Evolutionary conservation across 23 tunicate genomes (phyloP).

Genomic region (Styela plicata): DNA sequence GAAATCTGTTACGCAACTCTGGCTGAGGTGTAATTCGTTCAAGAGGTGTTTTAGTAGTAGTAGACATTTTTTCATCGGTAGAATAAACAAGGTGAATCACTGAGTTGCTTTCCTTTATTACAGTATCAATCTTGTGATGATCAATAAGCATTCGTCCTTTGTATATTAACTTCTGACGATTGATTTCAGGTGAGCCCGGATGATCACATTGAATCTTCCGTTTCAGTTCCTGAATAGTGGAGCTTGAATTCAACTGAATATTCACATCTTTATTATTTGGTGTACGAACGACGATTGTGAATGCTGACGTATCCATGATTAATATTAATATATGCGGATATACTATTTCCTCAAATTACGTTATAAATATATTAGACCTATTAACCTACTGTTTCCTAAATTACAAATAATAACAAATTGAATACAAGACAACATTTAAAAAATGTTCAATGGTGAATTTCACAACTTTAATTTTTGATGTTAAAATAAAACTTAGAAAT

Average conservation of each 20-base stretch:
- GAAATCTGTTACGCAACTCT: not conserved
- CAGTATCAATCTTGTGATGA: not conserved
- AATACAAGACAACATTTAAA: too few species aligned
- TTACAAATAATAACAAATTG: too few species aligned
- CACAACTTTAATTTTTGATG: too few species aligned
- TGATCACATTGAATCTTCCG: conserved; percentile 1
- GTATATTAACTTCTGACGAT: conserved; percentile 13
- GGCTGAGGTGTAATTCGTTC: not conserved
- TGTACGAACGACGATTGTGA: not conserved
- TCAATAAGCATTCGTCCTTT: conserved; percentile 2
- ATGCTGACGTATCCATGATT: not conserved
- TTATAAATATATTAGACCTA: too few species aligned
- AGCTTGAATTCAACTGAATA: not conserved
- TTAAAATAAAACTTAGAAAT: too few species aligned
- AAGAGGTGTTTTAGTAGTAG: not conserved
- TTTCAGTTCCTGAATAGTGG: conserved; percentile 2
- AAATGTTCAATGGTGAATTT: too few species aligned
- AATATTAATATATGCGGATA: too few species aligned
- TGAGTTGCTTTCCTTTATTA: not conserved
- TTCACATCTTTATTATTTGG: not conserved
- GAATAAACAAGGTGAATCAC: conserved; percentile 10
- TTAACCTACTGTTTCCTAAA: too few species aligned
- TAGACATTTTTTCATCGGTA: not conserved
- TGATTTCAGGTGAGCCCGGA: not conserved
- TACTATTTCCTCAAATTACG: too few species aligned